phyloP scores from a whole-genome alignment of 2,113 vertebrate genomes.

The Talpa occidentalis region DNA sequence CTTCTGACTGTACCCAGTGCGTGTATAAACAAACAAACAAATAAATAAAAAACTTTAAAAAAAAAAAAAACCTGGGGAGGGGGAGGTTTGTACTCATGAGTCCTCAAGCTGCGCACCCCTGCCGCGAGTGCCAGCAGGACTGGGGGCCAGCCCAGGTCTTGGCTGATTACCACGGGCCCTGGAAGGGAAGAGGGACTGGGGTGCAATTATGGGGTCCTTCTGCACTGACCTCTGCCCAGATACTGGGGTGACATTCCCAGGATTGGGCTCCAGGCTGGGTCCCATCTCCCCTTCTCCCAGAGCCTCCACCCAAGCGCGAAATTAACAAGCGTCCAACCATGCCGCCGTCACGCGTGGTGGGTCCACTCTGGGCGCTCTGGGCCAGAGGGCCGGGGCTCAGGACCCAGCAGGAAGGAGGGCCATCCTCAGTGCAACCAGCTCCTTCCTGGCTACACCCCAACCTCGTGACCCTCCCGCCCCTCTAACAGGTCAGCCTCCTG shows the following conservation, averaged over 20 bases:
- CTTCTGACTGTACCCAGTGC: too few species aligned
- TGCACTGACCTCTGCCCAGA: not conserved
- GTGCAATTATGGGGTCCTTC: not conserved
- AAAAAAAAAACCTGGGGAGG: too few species aligned
- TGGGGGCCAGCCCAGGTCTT: not conserved
- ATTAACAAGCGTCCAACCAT: not conserved
- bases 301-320: not conserved
- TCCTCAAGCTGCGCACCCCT: not conserved
- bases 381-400: not conserved
- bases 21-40: too few species aligned
- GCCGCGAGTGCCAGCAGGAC: accelerated
- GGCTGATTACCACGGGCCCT: not conserved
- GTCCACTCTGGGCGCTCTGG: too few species aligned
- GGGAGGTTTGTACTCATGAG: not conserved
- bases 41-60: too few species aligned
- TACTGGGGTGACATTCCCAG: not conserved
- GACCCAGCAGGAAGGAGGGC: not conserved
- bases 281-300: not conserved
- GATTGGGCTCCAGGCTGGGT: not conserved
- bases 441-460: not conserved
- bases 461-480: not conserved
- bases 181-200: not conserved
- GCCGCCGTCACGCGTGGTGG: accelerated
- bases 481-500: not conserved
- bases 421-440: not conserved